A percentile compares a stretch with the other conserved stretches of the same genome.
These are phyloP conservation scores for Achlya flavicornis DNA, from an alignment of 2,888 invertebrate genomes.

Conservation along the genomic window DNA sequence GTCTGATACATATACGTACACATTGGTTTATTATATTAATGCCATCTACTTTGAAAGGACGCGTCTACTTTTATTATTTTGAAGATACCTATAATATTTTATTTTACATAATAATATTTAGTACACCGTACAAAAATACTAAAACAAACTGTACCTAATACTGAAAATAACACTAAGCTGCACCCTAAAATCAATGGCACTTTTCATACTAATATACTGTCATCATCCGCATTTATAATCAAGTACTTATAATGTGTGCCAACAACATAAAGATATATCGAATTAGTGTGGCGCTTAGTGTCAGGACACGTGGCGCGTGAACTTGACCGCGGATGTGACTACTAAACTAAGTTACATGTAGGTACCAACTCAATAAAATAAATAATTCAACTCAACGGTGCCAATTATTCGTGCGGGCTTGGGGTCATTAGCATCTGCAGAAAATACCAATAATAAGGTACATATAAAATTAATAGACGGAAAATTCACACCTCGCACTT, in stretches of 20 bases:
- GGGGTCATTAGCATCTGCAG: neutral
- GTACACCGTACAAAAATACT: neutral
- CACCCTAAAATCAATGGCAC: too few relatives aligned
- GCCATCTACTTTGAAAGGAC: neutral
- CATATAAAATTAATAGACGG: neutral
- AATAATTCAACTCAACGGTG: neutral
- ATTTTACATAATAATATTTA: too few relatives aligned
- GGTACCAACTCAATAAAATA: neutral
- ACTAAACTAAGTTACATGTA: neutral
- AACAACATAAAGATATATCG: slow-evolving; percentile 6
- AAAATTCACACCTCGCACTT: neutral
- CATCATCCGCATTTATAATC: too few relatives aligned
- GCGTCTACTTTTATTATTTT: neutral
- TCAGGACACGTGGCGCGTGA: slow-evolving; percentile 39
- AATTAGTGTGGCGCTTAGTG: slow-evolving; percentile 31
- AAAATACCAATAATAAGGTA: neutral
- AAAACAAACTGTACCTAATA: slow-evolving; percentile 10
- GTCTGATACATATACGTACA: neutral
- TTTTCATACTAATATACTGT: too few relatives aligned
- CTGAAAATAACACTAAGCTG: neutral
- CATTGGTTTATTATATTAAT: neutral
- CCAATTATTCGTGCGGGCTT: neutral
- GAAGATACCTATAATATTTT: too few relatives aligned
- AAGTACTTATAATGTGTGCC: too few relatives aligned
- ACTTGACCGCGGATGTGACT: slow-evolving; percentile 47